Base-by-base conservation (phyloP, 1,140 invertebrate species). In the Drosophila pachea region DNA sequence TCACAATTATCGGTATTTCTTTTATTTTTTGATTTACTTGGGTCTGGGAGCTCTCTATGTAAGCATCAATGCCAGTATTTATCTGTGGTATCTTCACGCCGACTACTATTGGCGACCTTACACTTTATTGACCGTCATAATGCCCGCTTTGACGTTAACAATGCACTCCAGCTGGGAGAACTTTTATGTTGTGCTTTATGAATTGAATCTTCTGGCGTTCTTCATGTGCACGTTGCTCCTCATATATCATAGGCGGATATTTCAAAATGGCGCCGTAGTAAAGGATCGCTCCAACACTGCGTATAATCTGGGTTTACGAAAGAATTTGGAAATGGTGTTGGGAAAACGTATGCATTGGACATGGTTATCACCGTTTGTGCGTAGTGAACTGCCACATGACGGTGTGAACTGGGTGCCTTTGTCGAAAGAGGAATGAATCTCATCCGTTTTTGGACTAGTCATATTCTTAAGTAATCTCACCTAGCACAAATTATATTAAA, bases 1-100 rank as follows among this genome's bases (percentile, higher is more conserved):
- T 86, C 92, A 92, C 60, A 99, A 99, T 90, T 94, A 96, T 76
- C 91, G 97, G 78, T 98, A 95, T 88, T 99, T 98, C 86, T 90
- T 96, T 2, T 92, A 94, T 78, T 96, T 97, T 83, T 90, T 97
- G 16, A 87, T 96, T 6, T 95, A 97, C 88, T 90, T 98, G 53
- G 93, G 94, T 71, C 76, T 95, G 12, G 92, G 93, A 2, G 93
- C 94, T 53, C 53, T 92, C 0, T 95, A 96, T 89, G 90, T 93
- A 3, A 90, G 91, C 12, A 91, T 90, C 75, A 94, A 93, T 67
- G 95, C 96, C 88, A 90, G 93, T 53, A 90, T 91, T 67, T 97
- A 94, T 87, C 89, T 94, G 33, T 93, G 91, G 89, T 89, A 84
- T 50, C 78, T 90, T 11, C 77, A 91, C 8, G 86, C 68, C 68